Conservation (phyloP, 2,113 vertebrate genomes). For the Campylorhamphus procurvoides region DNA sequence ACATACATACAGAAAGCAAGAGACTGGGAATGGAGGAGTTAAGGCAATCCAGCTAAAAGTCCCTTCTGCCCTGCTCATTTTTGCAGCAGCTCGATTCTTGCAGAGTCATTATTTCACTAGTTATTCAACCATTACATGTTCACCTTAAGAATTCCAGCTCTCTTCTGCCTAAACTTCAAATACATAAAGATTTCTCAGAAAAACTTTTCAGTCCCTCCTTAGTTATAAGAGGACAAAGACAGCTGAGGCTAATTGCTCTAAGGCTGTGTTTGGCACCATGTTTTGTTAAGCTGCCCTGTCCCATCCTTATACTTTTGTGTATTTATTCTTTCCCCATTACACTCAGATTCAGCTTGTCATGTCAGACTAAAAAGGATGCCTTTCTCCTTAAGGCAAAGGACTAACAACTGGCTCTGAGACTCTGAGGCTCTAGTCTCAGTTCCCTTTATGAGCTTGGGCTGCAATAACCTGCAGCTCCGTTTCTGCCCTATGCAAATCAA, state of each 20-base stretch:
- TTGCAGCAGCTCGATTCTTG: background rate
- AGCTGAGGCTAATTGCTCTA: background rate
- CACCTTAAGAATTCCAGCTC: background rate
- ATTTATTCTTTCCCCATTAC: background rate
- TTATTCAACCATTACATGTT: background rate
- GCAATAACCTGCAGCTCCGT: background rate
- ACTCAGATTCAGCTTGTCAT: background rate
- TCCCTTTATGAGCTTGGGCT: background rate
- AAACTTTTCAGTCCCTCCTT: background rate
- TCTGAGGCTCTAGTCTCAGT: background rate
- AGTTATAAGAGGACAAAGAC: background rate
- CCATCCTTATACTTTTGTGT: background rate
- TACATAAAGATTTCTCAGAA: background rate
- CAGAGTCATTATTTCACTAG: constrained; percentile 56
- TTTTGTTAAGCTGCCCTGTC: background rate
- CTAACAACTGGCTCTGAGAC: background rate
- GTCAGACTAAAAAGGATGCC: background rate
- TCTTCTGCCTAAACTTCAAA: background rate
- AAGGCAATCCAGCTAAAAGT: background rate
- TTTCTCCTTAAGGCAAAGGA: background rate
- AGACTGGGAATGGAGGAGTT: background rate
- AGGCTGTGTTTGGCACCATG: background rate
- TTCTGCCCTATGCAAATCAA: constrained; percentile 16
- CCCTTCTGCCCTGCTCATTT: background rate
- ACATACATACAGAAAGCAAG: background rate